These are phyloP conservation scores for Phataginus tricuspis DNA, from an alignment of 2,797 vertebrate genomes.

Conservation along the genomic window DNA sequence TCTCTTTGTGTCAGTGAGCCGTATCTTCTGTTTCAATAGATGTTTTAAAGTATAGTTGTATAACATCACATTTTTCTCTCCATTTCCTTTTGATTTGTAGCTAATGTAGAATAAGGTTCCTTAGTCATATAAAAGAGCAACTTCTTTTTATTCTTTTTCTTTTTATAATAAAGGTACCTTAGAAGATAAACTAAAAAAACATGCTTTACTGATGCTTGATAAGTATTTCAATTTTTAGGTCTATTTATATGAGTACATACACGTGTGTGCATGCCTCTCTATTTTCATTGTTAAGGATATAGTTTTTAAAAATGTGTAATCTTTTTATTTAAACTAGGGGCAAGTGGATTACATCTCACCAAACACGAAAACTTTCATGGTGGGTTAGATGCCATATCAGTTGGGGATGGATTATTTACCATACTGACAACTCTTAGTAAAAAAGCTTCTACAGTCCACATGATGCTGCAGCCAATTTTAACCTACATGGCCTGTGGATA, in stretches of 20 bases:
- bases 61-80: background rate
- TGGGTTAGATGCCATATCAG: slow-evolving; percentile 98
- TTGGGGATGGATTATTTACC: slow-evolving; percentile 98
- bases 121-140: background rate
- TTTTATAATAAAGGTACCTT: background rate
- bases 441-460: slow-evolving; percentile 96
- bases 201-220: background rate
- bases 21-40: background rate
- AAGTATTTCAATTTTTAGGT: background rate
- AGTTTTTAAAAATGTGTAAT: slow-evolving; percentile 3
- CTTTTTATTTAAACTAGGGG: slow-evolving; percentile 88
- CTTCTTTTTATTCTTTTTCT: background rate
- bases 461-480: slow-evolving; percentile 99
- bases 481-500: slow-evolving; percentile 99
- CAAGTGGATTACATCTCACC: slow-evolving; percentile 98
- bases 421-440: slow-evolving; percentile 99
- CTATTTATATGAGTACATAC: background rate
- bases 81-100: background rate
- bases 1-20: background rate
- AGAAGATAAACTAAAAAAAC: background rate
- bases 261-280: background rate
- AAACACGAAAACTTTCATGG: slow-evolving; percentile 99
- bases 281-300: slow-evolving; percentile 30
- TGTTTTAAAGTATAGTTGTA: background rate
- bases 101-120: background rate